These are phyloP conservation scores for Leuctra nigra DNA, from an alignment of 2,888 invertebrate species.

Conservation along the genomic window DNA sequence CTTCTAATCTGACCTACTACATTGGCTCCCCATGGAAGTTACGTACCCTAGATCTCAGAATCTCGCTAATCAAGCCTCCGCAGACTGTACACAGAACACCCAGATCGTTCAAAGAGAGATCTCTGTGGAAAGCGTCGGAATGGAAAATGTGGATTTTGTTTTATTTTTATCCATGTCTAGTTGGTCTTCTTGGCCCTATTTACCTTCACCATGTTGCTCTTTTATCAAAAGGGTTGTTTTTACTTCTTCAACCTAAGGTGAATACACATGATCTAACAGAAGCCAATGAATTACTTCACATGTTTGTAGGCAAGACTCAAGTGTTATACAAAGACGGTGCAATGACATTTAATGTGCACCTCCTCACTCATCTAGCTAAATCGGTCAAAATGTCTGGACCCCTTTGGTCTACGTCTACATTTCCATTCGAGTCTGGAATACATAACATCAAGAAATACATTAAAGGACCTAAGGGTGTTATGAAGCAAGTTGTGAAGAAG, in stretches of 20 bases:
- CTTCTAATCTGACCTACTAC: neutral
- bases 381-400: neutral
- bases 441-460: neutral
- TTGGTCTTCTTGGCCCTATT: neutral
- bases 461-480: neutral
- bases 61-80: conserved; percentile 20
- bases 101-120: conserved; percentile 16
- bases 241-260: neutral
- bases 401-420: neutral
- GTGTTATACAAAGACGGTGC: neutral
- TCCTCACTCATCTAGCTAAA: neutral
- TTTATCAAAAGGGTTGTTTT: neutral
- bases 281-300: neutral
- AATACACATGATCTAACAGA: neutral
- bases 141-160: conserved; percentile 25
- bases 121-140: conserved; percentile 22
- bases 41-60: conserved; percentile 18
- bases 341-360: neutral
- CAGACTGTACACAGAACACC: conserved; percentile 21
- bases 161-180: conserved; percentile 21
- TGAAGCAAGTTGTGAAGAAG: neutral
- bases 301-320: neutral
- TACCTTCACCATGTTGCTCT: neutral
- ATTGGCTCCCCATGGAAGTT: neutral
- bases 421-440: neutral